Evolutionary conservation across 2,888 invertebrate genomes (phyloP).

Genomic region (Caenorhabditis wallacei): DNA sequence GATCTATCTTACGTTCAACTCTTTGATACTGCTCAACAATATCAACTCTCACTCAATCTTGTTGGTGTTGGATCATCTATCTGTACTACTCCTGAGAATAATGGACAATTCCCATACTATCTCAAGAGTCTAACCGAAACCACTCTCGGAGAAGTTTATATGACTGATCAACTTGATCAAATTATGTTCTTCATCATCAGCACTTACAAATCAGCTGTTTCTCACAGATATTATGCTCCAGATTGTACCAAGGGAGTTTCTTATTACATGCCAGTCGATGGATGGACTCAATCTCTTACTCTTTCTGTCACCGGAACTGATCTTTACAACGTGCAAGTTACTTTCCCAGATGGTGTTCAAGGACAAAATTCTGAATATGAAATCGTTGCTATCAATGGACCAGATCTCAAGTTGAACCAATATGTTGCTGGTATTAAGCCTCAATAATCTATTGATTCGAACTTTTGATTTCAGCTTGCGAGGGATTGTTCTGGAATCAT

Average conservation of each 20-base stretch:
- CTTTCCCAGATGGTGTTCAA: constrained; percentile 67
- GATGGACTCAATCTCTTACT: constrained; percentile 74
- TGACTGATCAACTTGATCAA: constrained; percentile 64
- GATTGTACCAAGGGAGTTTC: constrained; percentile 64
- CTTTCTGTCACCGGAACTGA: constrained; percentile 69
- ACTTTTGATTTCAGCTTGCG: constrained; percentile 69
- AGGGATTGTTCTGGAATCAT: constrained; percentile 61
- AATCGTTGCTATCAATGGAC: constrained; percentile 62
- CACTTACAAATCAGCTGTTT: constrained; percentile 73
- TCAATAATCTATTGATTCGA: not conserved
- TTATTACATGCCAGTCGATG: constrained; percentile 77
- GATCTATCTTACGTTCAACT: constrained; percentile 48
- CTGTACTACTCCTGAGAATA: constrained; percentile 55
- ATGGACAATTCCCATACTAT: constrained; percentile 64
- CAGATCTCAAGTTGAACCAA: constrained; percentile 67
- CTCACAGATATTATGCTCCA: constrained; percentile 56
- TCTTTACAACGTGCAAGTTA: constrained; percentile 59
- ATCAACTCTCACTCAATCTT: constrained; percentile 61
- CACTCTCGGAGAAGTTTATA: constrained; percentile 67
- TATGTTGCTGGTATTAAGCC: constrained; percentile 62
- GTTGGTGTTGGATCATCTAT: constrained; percentile 64
- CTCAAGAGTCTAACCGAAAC: constrained; percentile 55
- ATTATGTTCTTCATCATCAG: constrained; percentile 72
- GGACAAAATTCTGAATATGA: constrained; percentile 60
- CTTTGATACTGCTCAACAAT: constrained; percentile 57